Conservation (phyloP, 2,888 invertebrate genomes). For the Leuctra nigra region DNA sequence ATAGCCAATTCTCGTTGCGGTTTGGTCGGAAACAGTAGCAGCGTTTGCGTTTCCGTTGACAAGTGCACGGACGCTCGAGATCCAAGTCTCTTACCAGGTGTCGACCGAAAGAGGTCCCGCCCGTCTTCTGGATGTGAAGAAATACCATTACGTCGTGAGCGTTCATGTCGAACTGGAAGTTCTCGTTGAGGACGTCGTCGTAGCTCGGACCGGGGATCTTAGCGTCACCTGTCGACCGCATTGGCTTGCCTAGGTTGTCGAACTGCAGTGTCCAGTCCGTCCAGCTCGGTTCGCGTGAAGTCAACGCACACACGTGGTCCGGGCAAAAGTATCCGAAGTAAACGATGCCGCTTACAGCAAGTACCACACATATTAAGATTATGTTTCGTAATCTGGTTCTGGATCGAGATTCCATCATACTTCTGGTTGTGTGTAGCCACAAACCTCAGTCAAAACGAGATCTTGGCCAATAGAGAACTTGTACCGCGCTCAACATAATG, state of each 20-base stretch:
- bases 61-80: slow-evolving; percentile 86
- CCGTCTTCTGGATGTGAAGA: slow-evolving; percentile 98
- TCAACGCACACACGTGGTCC: slow-evolving; percentile 59
- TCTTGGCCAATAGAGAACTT: too few relatives aligned
- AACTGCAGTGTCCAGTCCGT: slow-evolving; percentile 34
- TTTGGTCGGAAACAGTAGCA: slow-evolving; percentile 90
- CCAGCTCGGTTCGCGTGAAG: slow-evolving; percentile 31
- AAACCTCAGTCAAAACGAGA: too few relatives aligned
- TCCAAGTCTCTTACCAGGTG: slow-evolving; percentile 91
- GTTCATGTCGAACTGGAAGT: slow-evolving; percentile 83
- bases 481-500: too few relatives aligned
- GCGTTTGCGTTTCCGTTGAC: slow-evolving; percentile 79
- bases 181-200: slow-evolving; percentile 79
- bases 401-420: slow-evolving; percentile 64
- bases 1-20: slow-evolving; percentile 93
- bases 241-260: slow-evolving; percentile 48
- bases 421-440: too few relatives aligned
- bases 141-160: slow-evolving; percentile 96
- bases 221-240: slow-evolving; percentile 35
- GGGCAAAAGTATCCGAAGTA: slow-evolving; percentile 88
- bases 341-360: slow-evolving; percentile 79
- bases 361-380: slow-evolving; percentile 69
- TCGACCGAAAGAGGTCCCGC: slow-evolving; percentile 95
- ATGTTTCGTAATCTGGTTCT: slow-evolving; percentile 57
- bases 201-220: slow-evolving; percentile 59